A percentile compares a stretch with the other conserved stretches of the same genome.
These are phyloP conservation scores for Saccostrea echinata DNA, from an alignment of 1,140 invertebrate species.

Conservation along the genomic window DNA sequence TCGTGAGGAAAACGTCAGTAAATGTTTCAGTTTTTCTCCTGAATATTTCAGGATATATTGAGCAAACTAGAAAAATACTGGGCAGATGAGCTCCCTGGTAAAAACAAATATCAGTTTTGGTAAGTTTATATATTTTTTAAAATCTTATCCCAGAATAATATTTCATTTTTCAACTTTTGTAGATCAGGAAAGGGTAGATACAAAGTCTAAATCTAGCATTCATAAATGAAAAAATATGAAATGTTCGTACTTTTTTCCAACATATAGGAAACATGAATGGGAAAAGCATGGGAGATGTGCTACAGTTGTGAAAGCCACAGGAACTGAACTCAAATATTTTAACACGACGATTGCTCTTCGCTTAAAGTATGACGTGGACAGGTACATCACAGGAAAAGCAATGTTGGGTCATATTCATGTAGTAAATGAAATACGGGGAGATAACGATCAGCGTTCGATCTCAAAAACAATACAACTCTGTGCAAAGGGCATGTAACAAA, in stretches of 20 bases:
- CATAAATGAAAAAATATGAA: not conserved
- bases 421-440: no score
- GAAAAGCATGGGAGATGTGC: slow-evolving; percentile 15
- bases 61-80: not conserved
- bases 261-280: not conserved
- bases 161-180: not conserved
- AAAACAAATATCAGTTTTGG: not conserved
- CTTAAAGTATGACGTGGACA: not conserved
- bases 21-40: no score
- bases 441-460: no score
- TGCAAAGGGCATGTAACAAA: no score
- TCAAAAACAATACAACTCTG: no score
- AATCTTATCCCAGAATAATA: not conserved
- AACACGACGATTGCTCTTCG: not conserved
- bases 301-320: not conserved
- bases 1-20: no score
- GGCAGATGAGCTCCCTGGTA: not conserved
- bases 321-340: not conserved
- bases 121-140: not conserved
- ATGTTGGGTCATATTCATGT: no score
- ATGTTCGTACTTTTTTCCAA: not conserved
- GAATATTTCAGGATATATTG: not conserved
- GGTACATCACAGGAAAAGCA: not conserved
- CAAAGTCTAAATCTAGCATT: not conserved
- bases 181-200: no score